Percentiles rank a stretch among this genome's conserved stretches.
Evolutionary conservation across 2,113 vertebrate genomes (phyloP).

Genomic region (Salminus brasiliensis): DNA sequence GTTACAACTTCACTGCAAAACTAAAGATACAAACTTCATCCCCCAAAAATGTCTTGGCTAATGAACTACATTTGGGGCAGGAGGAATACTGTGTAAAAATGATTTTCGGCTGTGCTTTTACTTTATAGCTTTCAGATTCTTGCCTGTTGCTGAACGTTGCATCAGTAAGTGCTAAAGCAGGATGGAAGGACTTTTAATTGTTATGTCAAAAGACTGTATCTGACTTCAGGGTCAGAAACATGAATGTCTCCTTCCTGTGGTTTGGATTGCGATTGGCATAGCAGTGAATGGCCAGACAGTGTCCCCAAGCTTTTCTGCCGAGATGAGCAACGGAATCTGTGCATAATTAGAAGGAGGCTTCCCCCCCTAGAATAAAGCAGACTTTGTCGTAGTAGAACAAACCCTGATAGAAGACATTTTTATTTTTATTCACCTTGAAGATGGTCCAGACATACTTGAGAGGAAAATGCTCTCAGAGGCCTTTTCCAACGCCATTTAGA

Average conservation of each 20-base stretch:
- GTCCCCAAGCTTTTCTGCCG: conserved; percentile 11
- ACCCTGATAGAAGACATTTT: conserved; percentile 10
- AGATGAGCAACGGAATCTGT: conserved; percentile 8
- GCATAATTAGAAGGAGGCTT: conserved; percentile 15
- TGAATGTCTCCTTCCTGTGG: neutral
- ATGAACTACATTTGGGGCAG: conserved; percentile 12
- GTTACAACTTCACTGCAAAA: neutral
- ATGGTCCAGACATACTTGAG: neutral
- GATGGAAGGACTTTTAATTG: neutral
- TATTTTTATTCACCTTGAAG: conserved; percentile 31
- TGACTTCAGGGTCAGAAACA: neutral
- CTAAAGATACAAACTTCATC: neutral
- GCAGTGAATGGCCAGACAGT: neutral
- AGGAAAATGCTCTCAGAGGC: neutral
- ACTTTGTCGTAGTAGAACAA: conserved; percentile 14
- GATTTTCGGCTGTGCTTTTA: conserved; percentile 34
- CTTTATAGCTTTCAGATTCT: conserved; percentile 50
- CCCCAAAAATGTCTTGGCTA: neutral
- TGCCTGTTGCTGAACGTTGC: conserved; percentile 9
- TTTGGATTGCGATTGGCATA: neutral
- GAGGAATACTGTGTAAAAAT: no score
- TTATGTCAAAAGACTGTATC: conserved; percentile 2
- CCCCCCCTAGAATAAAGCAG: conserved; percentile 21
- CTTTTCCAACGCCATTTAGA: no score
- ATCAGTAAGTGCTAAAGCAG: conserved; percentile 2